These are phyloP conservation scores for Drosophila kanekoi DNA, from an alignment of 2,888 invertebrate genomes.

Conservation along the genomic window DNA sequence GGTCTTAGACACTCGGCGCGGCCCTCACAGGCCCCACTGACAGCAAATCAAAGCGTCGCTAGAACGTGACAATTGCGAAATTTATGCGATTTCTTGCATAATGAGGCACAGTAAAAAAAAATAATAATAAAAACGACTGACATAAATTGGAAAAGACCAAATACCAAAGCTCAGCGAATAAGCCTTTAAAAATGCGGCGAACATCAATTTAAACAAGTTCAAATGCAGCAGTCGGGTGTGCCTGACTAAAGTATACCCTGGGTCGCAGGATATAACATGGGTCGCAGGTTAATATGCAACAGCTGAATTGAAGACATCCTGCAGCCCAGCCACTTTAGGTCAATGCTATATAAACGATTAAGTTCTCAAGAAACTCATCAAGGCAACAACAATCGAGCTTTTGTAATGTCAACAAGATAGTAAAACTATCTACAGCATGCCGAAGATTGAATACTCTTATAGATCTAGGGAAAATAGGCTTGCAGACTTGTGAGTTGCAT, in stretches of 20 bases:
- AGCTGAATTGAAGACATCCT: no score
- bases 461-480: no score
- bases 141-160: slow-evolving; percentile 28
- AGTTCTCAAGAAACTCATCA: no score
- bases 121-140: background rate
- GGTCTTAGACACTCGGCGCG: slow-evolving; percentile 4
- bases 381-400: no score
- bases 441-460: no score
- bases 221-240: background rate
- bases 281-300: no score
- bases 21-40: slow-evolving; percentile 7
- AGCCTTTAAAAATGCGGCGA: slow-evolving; percentile 36
- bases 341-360: no score
- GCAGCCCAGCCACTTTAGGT: no score
- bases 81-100: slow-evolving; percentile 46
- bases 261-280: no score
- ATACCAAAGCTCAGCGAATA: slow-evolving; percentile 23
- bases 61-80: slow-evolving; percentile 54
- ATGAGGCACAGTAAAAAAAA: slow-evolving; percentile 31
- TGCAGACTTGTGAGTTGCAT: no score
- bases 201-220: slow-evolving; percentile 26
- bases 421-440: no score
- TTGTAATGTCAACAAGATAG: no score
- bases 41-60: slow-evolving; percentile 4
- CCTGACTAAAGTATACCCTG: background rate